Percentiles rank a stretch among this genome's conserved stretches.
Conservation (phyloP, 2,113 vertebrate species). For the Setophaga kirtlandii region DNA sequence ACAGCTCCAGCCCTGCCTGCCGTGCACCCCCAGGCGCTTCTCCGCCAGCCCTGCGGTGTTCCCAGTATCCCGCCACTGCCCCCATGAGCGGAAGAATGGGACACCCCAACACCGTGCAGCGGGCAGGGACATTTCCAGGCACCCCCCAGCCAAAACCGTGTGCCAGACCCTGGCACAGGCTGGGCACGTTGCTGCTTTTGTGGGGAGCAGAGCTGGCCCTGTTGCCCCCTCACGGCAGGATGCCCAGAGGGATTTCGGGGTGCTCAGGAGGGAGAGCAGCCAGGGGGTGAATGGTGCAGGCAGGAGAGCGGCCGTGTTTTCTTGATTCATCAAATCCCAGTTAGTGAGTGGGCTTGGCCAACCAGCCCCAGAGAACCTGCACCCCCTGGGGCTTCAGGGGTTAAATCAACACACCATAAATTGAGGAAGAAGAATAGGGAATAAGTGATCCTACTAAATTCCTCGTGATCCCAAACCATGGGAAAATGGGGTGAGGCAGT, state of each 20-base stretch:
- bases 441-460: slow-evolving; percentile 22
- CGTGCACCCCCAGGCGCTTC: accelerated
- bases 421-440: slow-evolving; percentile 50
- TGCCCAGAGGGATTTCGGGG: accelerated
- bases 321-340: accelerated
- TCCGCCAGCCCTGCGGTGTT: neutral
- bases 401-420: neutral
- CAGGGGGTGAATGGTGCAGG: accelerated
- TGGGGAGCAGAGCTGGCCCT: neutral
- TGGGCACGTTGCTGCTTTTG: accelerated
- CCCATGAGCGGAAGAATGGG: accelerated
- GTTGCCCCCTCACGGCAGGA: accelerated
- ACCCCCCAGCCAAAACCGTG: accelerated
- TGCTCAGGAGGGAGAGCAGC: neutral
- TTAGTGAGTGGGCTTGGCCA: neutral
- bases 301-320: accelerated
- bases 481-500: neutral
- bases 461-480: slow-evolving; percentile 12
- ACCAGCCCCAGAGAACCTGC: accelerated
- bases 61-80: accelerated
- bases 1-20: neutral
- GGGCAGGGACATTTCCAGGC: neutral
- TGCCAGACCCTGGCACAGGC: accelerated
- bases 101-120: accelerated
- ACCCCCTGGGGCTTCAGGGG: neutral